Base-by-base conservation (phyloP, 2,113 vertebrate species). In the Serinus canaria region DNA sequence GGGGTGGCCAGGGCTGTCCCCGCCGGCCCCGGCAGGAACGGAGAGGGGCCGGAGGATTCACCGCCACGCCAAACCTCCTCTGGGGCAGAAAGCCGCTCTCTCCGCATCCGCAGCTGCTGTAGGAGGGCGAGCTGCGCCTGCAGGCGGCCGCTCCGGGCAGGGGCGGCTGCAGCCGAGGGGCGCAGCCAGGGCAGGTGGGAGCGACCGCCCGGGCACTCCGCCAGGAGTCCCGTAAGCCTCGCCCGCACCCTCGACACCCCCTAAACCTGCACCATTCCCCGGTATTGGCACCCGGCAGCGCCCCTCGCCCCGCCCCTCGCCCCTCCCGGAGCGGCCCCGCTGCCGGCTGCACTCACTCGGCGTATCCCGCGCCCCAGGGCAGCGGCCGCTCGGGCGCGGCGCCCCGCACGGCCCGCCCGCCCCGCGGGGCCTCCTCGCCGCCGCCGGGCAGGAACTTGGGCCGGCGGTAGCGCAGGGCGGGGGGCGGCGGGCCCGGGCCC, bases 281-380 rank as follows among this genome's bases (percentile, higher is more conserved):
- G 41, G 17, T 10, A 23, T 0, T 6, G 12, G 37, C 49, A 15
- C 25, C 47, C n/a, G 12, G 24, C 10, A 87, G 41, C 7, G 28
- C 39, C 69, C 47, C n/a, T 6, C 17, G 3, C 20, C 62, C 47
- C 33, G 10, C 35, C 30, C 35, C 7, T 3, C 5, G 67, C 47
- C 47, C 46, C 20, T 31, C 49, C 82, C 67, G 21, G 46, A 46
- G 62, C 39, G 60, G 64, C 47, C 35, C 43, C 44, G 35, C 47
- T 33, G 58, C 47, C 41, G 31, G 19, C 37, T 64, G 58, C 72
- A 98, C 98, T 98, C 95, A 98, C 98, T 98, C 98, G 10, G 98
- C 98, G 56, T 98, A 98, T 82, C 98, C 98, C 25, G 98, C 94
- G 46, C 95, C 83, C 97, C 98, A 98, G 10, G 97, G 98, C 80